Evolutionary conservation across 35 echinoderm and acorn worm species (phyloP).

Genomic region (Hemicentrotus pulcherrimus): DNA sequence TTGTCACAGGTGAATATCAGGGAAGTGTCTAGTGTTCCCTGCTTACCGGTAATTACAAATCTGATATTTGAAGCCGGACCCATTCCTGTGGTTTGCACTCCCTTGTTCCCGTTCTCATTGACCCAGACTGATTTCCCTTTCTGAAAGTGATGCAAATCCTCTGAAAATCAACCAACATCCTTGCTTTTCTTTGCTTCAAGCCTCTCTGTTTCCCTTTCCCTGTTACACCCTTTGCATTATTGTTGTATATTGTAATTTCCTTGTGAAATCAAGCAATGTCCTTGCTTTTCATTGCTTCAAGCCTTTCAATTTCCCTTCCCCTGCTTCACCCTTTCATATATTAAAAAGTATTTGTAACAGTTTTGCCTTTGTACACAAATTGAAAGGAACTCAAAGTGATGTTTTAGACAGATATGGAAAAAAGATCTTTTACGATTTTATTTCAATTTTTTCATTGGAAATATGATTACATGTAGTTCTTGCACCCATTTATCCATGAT

Average conservation of each 20-base stretch:
- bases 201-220: neutral
- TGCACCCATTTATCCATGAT: too few species aligned
- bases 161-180: neutral
- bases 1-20: too few species aligned
- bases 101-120: neutral
- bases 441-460: too few species aligned
- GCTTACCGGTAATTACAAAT: neutral
- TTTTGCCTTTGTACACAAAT: neutral
- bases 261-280: too few species aligned
- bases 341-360: neutral
- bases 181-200: slow-evolving; percentile 10
- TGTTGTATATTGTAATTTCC: neutral
- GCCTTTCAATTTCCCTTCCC: neutral
- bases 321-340: too few species aligned
- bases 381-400: neutral
- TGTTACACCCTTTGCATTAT: neutral
- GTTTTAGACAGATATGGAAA: too few species aligned
- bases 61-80: neutral
- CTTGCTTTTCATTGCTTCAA: neutral
- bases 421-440: too few species aligned
- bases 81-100: neutral
- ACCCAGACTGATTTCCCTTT: slow-evolving; percentile 10
- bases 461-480: too few species aligned
- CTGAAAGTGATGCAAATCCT: slow-evolving; percentile 1
- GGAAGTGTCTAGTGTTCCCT: too few species aligned